Conservation (phyloP, 2,113 vertebrate genomes). For the Epinephelus lanceolatus region DNA sequence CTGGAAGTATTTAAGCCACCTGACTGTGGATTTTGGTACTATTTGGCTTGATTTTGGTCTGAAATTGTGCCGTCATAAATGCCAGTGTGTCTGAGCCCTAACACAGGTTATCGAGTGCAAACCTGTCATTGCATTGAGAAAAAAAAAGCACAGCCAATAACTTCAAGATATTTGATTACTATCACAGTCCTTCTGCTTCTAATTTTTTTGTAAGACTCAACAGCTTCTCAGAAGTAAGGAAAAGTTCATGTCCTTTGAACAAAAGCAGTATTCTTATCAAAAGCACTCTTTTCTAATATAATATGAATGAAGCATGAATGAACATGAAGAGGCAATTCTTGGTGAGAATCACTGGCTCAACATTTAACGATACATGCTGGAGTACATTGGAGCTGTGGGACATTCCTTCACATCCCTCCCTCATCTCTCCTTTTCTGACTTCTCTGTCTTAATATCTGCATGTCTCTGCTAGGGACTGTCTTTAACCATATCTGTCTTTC, state of each 20-base stretch:
- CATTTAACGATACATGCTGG: conserved; percentile 6
- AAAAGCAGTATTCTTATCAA: conserved; percentile 37
- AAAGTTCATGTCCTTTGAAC: conserved; percentile 25
- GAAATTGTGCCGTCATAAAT: not conserved
- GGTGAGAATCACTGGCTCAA: conserved; percentile 6
- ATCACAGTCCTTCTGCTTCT: conserved; percentile 6
- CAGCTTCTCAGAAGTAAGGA: not conserved
- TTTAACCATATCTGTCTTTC: not conserved
- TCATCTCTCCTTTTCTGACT: conserved; percentile 12
- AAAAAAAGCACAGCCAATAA: not conserved
- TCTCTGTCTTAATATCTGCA: not conserved
- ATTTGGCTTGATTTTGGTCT: not conserved
- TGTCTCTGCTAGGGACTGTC: not conserved
- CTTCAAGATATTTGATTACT: conserved; percentile 2
- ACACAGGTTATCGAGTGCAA: not conserved
- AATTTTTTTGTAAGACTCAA: not conserved
- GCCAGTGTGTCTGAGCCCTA: too few relatives aligned
- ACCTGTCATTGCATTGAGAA: not conserved
- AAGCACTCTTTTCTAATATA: conserved; percentile 19
- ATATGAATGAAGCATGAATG: conserved; percentile 41
- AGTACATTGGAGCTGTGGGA: conserved; percentile 5
- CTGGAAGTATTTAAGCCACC: not conserved
- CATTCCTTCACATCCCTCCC: conserved; percentile 33
- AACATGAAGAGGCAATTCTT: conserved; percentile 44
- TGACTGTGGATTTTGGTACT: too few relatives aligned